Percentiles rank a stretch among this genome's conserved stretches.
Conservation (phyloP, 2,797 vertebrate genomes). For the Eidolon dupreanum region DNA sequence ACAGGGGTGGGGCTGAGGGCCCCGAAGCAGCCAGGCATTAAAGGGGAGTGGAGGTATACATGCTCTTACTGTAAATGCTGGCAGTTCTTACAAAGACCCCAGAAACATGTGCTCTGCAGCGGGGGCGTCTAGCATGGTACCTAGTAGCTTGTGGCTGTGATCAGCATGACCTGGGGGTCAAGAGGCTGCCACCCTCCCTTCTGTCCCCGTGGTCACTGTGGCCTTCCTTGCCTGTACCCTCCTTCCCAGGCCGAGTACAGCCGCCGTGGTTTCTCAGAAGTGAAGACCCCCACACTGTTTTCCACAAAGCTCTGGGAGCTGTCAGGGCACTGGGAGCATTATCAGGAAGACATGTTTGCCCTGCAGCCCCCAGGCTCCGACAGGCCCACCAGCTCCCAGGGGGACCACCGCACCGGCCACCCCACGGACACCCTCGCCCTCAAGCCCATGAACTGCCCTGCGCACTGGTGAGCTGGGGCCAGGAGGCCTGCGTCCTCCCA, state of each 20-base stretch:
- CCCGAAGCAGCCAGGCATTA: neutral
- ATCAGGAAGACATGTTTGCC: constrained; percentile 93
- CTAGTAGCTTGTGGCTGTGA: neutral
- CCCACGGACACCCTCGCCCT: constrained; percentile 88
- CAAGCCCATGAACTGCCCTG: constrained; percentile 98
- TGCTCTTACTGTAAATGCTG: neutral
- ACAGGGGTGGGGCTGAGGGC: neutral
- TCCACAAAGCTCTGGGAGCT: constrained; percentile 93
- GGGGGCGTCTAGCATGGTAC: rapidly evolving
- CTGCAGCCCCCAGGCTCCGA: constrained; percentile 85
- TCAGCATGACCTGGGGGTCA: neutral
- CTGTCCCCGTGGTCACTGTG: neutral
- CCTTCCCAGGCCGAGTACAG: constrained; percentile 90
- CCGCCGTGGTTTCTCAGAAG: constrained; percentile 92
- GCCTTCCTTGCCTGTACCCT: neutral
- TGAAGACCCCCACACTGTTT: constrained; percentile 94
- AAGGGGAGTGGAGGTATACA: neutral
- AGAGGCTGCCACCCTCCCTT: neutral
- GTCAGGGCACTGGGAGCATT: constrained; percentile 98
- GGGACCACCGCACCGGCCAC: neutral
- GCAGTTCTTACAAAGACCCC: neutral
- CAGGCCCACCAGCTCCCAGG: neutral
- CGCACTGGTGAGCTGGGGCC: constrained; percentile 90
- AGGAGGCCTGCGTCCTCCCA: neutral
- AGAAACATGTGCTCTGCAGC: neutral